Conservation (phyloP, 1,140 invertebrate genomes). For the Drosophila teissieri region DNA sequence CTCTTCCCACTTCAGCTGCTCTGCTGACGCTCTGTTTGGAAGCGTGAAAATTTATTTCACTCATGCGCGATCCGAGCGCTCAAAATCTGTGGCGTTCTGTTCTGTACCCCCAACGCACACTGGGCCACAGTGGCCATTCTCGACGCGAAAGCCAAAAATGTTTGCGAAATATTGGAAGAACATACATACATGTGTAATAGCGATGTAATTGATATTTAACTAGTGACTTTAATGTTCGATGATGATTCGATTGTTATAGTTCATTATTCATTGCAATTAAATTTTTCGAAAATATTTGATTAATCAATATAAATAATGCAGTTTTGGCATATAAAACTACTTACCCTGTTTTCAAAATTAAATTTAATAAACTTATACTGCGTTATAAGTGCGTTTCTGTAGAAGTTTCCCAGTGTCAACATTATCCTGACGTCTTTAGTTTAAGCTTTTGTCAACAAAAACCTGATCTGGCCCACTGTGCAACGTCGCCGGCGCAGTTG, state of each 20-base stretch:
- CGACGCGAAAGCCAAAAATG: not conserved
- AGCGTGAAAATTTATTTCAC: slow-evolving; percentile 82
- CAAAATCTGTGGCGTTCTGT: slow-evolving; percentile 39
- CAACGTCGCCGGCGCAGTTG: slow-evolving; percentile 11
- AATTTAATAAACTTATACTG: too few relatives aligned
- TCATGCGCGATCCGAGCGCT: slow-evolving; percentile 68
- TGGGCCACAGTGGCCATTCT: not conserved
- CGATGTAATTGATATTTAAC: too few relatives aligned
- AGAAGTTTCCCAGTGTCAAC: too few relatives aligned
- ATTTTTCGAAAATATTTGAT: too few relatives aligned
- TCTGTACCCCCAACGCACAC: slow-evolving; percentile 13
- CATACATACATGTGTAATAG: not conserved
- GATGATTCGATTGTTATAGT: too few relatives aligned
- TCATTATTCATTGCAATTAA: too few relatives aligned
- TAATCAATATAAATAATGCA: too few relatives aligned
- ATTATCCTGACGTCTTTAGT: not conserved
- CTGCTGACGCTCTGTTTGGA: slow-evolving; percentile 72
- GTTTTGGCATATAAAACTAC: too few relatives aligned
- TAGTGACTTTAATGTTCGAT: too few relatives aligned
- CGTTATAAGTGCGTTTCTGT: too few relatives aligned
- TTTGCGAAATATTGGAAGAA: too few relatives aligned
- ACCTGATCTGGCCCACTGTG: not conserved
- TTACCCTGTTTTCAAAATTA: too few relatives aligned
- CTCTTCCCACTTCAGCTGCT: slow-evolving; percentile 54
- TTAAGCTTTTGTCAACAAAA: not conserved